phyloP scores from a whole-genome alignment of 2,113 vertebrate species.

The Chaenocephalus aceratus region DNA sequence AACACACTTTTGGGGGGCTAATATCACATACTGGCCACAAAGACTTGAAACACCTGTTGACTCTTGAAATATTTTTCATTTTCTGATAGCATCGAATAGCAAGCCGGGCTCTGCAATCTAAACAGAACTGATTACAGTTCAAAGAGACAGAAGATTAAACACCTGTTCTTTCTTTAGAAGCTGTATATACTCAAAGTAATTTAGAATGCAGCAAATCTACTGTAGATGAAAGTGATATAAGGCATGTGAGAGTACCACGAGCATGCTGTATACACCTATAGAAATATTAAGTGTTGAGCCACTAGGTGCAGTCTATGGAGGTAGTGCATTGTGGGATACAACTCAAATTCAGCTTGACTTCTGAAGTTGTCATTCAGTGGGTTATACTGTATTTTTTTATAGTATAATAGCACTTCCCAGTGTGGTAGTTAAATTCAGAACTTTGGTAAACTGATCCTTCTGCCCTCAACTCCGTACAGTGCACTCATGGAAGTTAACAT shows the following conservation, averaged over 20 bases:
- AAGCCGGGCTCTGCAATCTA: conserved; percentile 9
- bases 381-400: conserved; percentile 26
- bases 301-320: not conserved
- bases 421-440: conserved; percentile 31
- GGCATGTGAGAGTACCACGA: not conserved
- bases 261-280: not conserved
- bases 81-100: conserved; percentile 38
- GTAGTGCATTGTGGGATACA: not conserved
- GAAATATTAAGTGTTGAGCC: not conserved
- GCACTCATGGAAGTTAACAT: not conserved
- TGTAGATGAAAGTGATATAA: not conserved
- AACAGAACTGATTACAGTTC: conserved; percentile 34
- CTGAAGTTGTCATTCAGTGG: conserved; percentile 10
- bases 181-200: not conserved
- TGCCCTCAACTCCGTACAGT: not conserved
- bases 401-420: conserved; percentile 19
- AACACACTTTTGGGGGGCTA: not conserved
- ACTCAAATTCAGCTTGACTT: not conserved
- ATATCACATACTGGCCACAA: not conserved
- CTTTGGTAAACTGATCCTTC: conserved; percentile 29
- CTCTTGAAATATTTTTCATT: conserved; percentile 60
- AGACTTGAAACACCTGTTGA: conserved; percentile 53
- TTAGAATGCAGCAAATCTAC: not conserved
- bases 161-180: conserved; percentile 33
- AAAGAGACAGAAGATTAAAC: conserved; percentile 32